phyloP scores from a whole-genome alignment of 2,797 vertebrate genomes.

The Hippoglossus hippoglossus region DNA sequence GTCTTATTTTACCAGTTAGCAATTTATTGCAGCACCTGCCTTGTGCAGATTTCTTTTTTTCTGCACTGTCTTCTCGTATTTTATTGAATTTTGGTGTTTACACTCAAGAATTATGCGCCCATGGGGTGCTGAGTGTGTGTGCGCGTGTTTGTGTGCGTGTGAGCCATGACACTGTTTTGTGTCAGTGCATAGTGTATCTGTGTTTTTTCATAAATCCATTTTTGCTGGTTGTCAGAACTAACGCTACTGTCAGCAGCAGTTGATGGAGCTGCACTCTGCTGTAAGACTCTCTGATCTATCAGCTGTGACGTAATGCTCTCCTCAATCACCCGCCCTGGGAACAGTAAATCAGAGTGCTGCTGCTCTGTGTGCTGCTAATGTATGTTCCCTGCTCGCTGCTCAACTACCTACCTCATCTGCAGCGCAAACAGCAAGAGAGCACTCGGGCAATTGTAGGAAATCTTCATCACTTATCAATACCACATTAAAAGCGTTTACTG shows the following conservation, averaged over 20 bases:
- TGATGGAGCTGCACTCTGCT: conserved; percentile 79
- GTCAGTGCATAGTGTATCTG: conserved; percentile 54
- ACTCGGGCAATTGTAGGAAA: conserved; percentile 56
- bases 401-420: conserved; percentile 64
- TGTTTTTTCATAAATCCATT: conserved; percentile 66
- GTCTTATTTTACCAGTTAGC: conserved; percentile 42
- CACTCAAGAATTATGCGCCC: conserved; percentile 51
- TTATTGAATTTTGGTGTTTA: conserved; percentile 64
- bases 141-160: conserved; percentile 41
- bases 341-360: conserved; percentile 76
- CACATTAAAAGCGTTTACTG: conserved; percentile 51
- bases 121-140: conserved; percentile 29
- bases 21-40: conserved; percentile 58
- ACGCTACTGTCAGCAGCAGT: conserved; percentile 72
- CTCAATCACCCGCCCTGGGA: conserved; percentile 78
- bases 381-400: conserved; percentile 48
- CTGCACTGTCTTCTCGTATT: conserved; percentile 53
- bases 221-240: conserved; percentile 73
- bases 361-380: conserved; percentile 78
- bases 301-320: conserved; percentile 81
- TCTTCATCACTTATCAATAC: conserved; percentile 72
- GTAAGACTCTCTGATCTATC: conserved; percentile 75
- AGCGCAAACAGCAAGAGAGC: conserved; percentile 65
- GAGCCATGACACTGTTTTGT: conserved; percentile 55
- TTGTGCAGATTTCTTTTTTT: conserved; percentile 47